A percentile compares a stretch with the other conserved stretches of the same genome.
Conservation (phyloP, 1,140 invertebrate species). For the Drosophila micromelanica region DNA sequence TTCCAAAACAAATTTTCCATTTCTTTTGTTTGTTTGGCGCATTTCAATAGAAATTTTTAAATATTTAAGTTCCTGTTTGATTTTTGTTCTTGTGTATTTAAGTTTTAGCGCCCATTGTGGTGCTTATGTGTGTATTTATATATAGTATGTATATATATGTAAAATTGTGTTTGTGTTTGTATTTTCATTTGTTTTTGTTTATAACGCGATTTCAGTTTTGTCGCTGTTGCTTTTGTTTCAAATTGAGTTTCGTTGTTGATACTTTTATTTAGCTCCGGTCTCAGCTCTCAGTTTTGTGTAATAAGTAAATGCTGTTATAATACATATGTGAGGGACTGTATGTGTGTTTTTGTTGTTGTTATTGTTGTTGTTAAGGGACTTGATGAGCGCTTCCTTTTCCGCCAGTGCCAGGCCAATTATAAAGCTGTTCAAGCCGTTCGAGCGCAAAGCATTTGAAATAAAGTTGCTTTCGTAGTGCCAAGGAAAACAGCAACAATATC, state of each 20-base stretch:
- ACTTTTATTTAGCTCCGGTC: conserved; percentile 63
- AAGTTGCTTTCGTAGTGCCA: conserved; percentile 28
- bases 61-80: conserved; percentile 57
- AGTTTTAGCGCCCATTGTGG: conserved; percentile 43
- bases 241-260: conserved; percentile 75
- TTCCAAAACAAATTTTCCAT: not conserved
- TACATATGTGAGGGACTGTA: conserved; percentile 15
- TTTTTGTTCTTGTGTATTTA: conserved; percentile 11
- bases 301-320: conserved; percentile 36
- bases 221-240: conserved; percentile 64
- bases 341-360: conserved; percentile 15
- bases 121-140: conserved; percentile 19
- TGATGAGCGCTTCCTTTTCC: conserved; percentile 58
- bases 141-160: conserved; percentile 2
- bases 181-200: conserved; percentile 30
- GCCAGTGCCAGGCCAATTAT: conserved; percentile 50
- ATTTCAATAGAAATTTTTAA: conserved; percentile 69
- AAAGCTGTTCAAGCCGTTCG: conserved; percentile 51
- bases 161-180: conserved; percentile 13
- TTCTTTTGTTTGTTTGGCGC: conserved; percentile 32
- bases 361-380: conserved; percentile 38
- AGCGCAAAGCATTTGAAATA: conserved; percentile 49
- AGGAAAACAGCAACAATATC: conserved; percentile 37
- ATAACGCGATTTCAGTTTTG: conserved; percentile 20
- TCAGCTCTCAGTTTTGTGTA: conserved; percentile 15